Conservation (phyloP, 2,797 vertebrate species). For the Gallirallus australis region DNA sequence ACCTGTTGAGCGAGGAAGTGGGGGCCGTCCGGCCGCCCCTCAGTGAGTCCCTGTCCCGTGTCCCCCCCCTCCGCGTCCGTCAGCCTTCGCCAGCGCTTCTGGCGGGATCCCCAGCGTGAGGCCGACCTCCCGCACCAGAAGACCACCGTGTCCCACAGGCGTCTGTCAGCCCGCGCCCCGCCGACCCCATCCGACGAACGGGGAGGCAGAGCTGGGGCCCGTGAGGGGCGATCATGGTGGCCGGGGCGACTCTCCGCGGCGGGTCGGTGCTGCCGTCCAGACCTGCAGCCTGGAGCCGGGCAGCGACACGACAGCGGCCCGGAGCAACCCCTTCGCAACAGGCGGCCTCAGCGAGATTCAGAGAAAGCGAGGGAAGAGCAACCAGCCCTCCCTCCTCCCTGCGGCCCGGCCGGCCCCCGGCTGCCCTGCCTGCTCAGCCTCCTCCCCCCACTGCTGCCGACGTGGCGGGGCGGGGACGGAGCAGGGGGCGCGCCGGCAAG, state of each 20-base stretch:
- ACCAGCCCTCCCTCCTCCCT: background rate
- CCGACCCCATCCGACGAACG: background rate
- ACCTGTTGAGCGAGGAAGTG: background rate
- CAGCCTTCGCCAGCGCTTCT: no score
- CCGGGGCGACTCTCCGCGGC: accelerated
- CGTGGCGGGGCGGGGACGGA: slow-evolving; percentile 79
- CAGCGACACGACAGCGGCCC: no score
- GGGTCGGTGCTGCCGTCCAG: background rate
- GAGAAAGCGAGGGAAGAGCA: no score
- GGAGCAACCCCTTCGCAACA: accelerated
- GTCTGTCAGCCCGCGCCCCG: background rate
- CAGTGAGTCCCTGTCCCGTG: no score
- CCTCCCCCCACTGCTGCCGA: slow-evolving; percentile 71
- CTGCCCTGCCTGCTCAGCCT: background rate
- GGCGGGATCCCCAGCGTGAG: background rate
- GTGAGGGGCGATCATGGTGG: background rate
- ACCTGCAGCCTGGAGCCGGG: background rate
- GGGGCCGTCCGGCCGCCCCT: background rate
- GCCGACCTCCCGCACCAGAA: no score
- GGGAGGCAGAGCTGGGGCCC: background rate
- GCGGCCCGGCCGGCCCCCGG: background rate
- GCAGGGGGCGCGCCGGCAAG: slow-evolving; percentile 6
- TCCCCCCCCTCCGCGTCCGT: no score
- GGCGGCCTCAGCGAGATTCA: background rate
- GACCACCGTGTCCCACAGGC: background rate